Conservation (phyloP, 2,113 vertebrate species). For the Thunnus maccoyii region DNA sequence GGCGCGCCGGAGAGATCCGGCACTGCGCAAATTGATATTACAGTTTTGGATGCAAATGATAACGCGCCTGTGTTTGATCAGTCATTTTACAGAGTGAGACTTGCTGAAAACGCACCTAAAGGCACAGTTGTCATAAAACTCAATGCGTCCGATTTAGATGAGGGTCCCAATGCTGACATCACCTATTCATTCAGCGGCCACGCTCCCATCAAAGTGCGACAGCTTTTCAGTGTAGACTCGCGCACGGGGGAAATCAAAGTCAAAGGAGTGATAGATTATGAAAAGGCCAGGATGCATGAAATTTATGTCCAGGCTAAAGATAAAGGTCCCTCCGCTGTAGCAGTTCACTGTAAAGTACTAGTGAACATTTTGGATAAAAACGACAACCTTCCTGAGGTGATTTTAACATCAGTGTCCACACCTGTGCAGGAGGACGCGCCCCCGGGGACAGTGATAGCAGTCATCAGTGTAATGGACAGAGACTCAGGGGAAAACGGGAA, state of each 20-base stretch:
- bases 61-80: conserved; percentile 84
- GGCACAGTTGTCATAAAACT: conserved; percentile 82
- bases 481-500: conserved; percentile 89
- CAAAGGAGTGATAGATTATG: conserved; percentile 84
- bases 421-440: conserved; percentile 86
- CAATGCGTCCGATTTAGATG: conserved; percentile 82
- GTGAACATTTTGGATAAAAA: conserved; percentile 83
- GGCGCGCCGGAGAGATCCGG: conserved; percentile 79
- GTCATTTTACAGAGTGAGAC: conserved; percentile 79
- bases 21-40: conserved; percentile 81
- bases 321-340: conserved; percentile 88
- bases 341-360: conserved; percentile 88
- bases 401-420: conserved; percentile 82
- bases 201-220: conserved; percentile 80
- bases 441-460: conserved; percentile 88
- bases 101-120: conserved; percentile 79
- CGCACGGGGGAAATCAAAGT: conserved; percentile 84
- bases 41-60: conserved; percentile 82
- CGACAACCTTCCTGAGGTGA: conserved; percentile 82
- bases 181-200: conserved; percentile 83
- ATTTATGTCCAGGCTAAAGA: conserved; percentile 92
- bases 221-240: conserved; percentile 82
- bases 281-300: conserved; percentile 86
- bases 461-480: conserved; percentile 89
- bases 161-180: conserved; percentile 83